Base-by-base conservation (phyloP, 2,113 vertebrate genomes). In the Psettodes erumei region DNA sequence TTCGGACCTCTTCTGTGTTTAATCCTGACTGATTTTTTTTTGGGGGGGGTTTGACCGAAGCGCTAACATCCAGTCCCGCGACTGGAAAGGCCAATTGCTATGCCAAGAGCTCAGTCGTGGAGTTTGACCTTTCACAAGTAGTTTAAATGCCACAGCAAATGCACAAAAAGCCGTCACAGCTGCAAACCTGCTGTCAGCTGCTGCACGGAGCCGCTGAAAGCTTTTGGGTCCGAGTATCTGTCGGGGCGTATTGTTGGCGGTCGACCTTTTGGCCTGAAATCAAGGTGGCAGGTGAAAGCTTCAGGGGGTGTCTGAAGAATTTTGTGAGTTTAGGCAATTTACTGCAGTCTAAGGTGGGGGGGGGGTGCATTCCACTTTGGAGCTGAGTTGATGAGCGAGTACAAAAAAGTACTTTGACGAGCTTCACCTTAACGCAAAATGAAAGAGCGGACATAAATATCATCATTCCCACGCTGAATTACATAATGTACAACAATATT, bases 401-500 rank as follows among this genome's bases (percentile, higher is more conserved):
- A 65, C 55, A n/a, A 71, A 64, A 83, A 79, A 86, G 70, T 35
- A 83, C 79, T 85, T 84, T 76, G 73, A 85, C 15, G 27, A 30
- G 76, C 83, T 25, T 75, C 58, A 69, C 54, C 0, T 45, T 56
- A 65, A 78, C 62, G 62, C 42, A 61, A 86, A 81, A 85, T 78
- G n/a, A 82, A 86, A 77, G 61, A 82, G 61, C 37, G 9, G 47
- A 83, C 84, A 87, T 73, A 85, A 82, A 84, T 79, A 82, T 84
- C 67, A 81, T 72, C 56, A 71, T 76, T 77, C 79, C 84, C 80
- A 83, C 72, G 77, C 66, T 76, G 75, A 89, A 85, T 88, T 81
- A 86, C 81, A 82, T 82, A 82, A 86, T 79, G 71, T 84, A 86
- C 82, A 83, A 75, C 59, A 83, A 81, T 69, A 82, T 71, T 33